Evolutionary conservation across 2,797 vertebrate species (phyloP), one percentile per base, ranked within the genome.

Genomic region (Tenualosa ilisha): DNA sequence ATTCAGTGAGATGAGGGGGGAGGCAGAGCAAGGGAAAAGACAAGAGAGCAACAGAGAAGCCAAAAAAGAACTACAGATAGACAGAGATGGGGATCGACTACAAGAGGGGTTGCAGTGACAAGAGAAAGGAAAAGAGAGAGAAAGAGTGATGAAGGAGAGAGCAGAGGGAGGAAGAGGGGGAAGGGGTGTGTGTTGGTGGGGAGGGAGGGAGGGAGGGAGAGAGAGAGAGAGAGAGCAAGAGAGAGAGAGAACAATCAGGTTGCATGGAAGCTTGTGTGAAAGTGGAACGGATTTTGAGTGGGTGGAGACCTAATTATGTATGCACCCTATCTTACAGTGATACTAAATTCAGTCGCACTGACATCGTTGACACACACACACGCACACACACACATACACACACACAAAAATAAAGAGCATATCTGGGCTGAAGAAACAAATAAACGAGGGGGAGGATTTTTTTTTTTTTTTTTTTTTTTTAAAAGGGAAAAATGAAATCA

Each of bases 291-390:
- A 96, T 96, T 95, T 94, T 93, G 94, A 95, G 95, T 95, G 94
- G 95, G 95, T 84, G 94, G 94, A 93, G 94, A 96, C 95, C 94
- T 95, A 95, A 95, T 96, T 95, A 96, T 95, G 94, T 94, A 96
- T 95, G 95, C 94, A 95, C 92, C 93, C 94, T 92, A 93, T 92
- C 94, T 94, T 93, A 94, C 94, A 94, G 92, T 93, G 93, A 95
- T 94, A 93, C 93, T 95, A 96, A 96, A 95, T 94, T 93, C 84
- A 92, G 93, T 92, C 85, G 88, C 92, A 90, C 91, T 94, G 94
- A 94, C 93, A 95, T 91, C 94, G 91, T 92, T 93, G 93, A 94
- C 92, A 93, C 88, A 93, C 72, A 75, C 87, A 82, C 83, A 92
- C 92, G 91, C 89, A 84, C 89, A 92, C 90, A 93, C 89, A 94